A percentile compares a stretch with the other conserved stretches of the same genome.
phyloP scores from a whole-genome alignment of 2,797 vertebrate species.

The Sebastes kiyomatsui region DNA sequence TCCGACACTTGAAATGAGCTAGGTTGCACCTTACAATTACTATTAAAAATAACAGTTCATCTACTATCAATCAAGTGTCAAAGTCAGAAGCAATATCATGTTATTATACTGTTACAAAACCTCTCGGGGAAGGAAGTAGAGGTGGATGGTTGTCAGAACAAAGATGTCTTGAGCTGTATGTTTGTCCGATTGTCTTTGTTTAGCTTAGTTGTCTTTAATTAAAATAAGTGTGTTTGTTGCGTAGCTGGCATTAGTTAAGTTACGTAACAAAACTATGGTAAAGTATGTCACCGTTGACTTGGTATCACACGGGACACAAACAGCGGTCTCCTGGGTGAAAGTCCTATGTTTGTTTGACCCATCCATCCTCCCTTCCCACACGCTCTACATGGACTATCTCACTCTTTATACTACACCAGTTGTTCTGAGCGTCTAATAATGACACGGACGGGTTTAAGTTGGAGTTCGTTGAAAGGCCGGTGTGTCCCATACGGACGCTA shows the following conservation, averaged over 20 bases:
- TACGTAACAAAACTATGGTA: neutral
- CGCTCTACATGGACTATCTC: neutral
- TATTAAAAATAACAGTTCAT: neutral
- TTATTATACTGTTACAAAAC: neutral
- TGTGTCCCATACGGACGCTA: neutral
- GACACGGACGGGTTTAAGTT: neutral
- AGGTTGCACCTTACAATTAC: neutral
- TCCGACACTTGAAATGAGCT: fast-evolving
- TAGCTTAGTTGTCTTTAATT: neutral
- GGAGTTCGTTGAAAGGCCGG: neutral
- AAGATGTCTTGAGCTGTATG: neutral
- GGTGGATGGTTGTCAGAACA: neutral
- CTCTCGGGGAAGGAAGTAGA: no score
- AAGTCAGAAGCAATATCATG: neutral
- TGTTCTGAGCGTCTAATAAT: neutral
- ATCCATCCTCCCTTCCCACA: no score
- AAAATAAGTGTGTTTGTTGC: neutral
- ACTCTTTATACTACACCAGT: neutral
- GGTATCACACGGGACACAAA: fast-evolving
- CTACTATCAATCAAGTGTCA: neutral
- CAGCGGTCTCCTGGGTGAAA: neutral
- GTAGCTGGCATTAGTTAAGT: neutral
- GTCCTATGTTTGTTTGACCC: neutral
- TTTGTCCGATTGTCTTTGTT: no score
- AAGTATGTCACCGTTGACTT: neutral